Evolutionary conservation across 2,113 vertebrate species (phyloP).

Genomic region (Oostethus manadensis): DNA sequence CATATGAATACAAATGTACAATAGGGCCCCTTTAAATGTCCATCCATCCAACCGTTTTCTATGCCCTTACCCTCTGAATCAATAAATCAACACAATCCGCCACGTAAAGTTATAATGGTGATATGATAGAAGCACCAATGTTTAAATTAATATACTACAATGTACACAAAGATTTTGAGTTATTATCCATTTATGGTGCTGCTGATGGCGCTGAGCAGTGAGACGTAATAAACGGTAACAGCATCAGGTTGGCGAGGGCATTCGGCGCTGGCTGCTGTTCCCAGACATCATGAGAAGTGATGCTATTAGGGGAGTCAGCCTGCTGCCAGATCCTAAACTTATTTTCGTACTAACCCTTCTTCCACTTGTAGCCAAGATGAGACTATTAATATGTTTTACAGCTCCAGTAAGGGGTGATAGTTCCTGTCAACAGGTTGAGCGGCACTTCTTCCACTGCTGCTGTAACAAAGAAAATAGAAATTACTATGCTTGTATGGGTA

Average conservation of each 20-base stretch:
- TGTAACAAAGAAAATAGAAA: not conserved
- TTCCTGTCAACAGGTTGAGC: not conserved
- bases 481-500: no score
- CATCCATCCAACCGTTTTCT: no score
- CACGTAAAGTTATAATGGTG: no score
- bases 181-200: not conserved
- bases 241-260: slow-evolving; percentile 2
- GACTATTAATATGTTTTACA: slow-evolving; percentile 37
- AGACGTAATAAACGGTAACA: not conserved
- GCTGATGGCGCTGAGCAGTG: not conserved
- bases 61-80: no score
- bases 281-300: slow-evolving; percentile 22
- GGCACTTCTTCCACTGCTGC: not conserved
- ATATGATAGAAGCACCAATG: no score
- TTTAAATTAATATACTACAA: no score
- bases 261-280: not conserved
- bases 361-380: slow-evolving; percentile 26
- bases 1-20: no score
- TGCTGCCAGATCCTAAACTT: slow-evolving; percentile 43
- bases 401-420: slow-evolving; percentile 11
- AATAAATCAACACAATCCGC: no score
- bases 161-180: not conserved
- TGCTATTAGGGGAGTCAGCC: slow-evolving; percentile 31
- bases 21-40: no score
- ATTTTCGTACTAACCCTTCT: slow-evolving; percentile 20